These are phyloP conservation scores for Lonchura striata DNA, from an alignment of 2,113 vertebrate genomes.

Conservation along the genomic window DNA sequence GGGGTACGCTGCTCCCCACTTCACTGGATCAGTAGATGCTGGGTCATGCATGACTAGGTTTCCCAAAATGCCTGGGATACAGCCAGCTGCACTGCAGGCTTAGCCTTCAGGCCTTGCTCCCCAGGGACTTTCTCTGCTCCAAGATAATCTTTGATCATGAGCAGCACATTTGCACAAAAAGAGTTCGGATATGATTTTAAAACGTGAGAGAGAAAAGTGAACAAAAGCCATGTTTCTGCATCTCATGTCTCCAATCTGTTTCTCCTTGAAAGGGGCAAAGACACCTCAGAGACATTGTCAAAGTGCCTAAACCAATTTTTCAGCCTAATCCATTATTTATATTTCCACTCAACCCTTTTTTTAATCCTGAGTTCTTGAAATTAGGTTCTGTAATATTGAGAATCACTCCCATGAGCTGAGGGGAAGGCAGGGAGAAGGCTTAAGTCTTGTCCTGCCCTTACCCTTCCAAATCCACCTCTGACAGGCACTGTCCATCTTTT, in stretches of 20 bases:
- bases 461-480: not conserved
- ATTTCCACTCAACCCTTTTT: not conserved
- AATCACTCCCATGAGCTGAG: not conserved
- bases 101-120: constrained; percentile 38
- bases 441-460: not conserved
- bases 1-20: not conserved
- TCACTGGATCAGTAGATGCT: not conserved
- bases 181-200: not conserved
- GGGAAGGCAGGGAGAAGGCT: not conserved
- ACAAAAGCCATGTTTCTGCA: not conserved
- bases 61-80: not conserved
- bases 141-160: constrained; percentile 41
- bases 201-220: constrained; percentile 10
- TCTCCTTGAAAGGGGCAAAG: constrained; percentile 24
- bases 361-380: not conserved
- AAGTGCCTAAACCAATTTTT: constrained; percentile 22
- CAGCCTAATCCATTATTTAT: constrained; percentile 23
- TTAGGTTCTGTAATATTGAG: not conserved
- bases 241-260: constrained; percentile 7
- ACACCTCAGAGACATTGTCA: not conserved
- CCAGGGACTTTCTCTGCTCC: not conserved
- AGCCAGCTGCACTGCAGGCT: not conserved
- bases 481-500: not conserved
- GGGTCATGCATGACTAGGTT: not conserved
- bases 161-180: constrained; percentile 35